These are phyloP conservation scores for Mythimna pallens DNA, from an alignment of 2,888 invertebrate genomes.

Conservation along the genomic window DNA sequence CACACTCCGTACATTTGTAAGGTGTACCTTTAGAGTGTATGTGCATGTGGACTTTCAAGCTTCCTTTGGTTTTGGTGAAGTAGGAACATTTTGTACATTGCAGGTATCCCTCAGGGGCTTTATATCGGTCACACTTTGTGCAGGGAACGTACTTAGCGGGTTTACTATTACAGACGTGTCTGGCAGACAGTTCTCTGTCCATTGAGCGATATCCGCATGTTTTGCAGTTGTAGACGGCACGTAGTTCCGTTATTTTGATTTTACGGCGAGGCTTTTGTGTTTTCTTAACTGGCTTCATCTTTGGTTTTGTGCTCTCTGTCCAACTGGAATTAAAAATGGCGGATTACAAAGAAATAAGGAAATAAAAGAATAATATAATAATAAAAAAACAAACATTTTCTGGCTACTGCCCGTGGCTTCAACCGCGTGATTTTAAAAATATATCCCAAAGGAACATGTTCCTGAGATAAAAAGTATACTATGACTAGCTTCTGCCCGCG, in stretches of 20 bases:
- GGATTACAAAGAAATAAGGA: background rate
- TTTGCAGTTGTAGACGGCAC: constrained; percentile 56
- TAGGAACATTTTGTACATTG: constrained; percentile 48
- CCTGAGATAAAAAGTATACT: no score
- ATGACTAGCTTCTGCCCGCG: no score
- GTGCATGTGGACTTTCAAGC: constrained; percentile 50
- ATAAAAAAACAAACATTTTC: no score
- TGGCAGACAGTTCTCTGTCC: constrained; percentile 16
- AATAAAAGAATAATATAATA: no score
- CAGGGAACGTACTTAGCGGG: background rate
- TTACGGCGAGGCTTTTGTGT: background rate
- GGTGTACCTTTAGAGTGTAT: constrained; percentile 51
- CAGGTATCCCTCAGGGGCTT: constrained; percentile 14
- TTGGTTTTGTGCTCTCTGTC: background rate
- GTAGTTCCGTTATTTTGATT: constrained; percentile 55
- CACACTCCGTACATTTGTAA: constrained; percentile 56
- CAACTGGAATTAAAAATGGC: constrained; percentile 19
- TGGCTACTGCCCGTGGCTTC: no score
- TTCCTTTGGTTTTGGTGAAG: constrained; percentile 23
- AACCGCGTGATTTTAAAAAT: no score
- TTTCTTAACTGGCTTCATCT: constrained; percentile 1
- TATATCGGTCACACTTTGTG: constrained; percentile 18
- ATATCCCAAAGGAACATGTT: no score
- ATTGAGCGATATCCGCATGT: constrained; percentile 53
- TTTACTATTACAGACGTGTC: constrained; percentile 32